phyloP scores from a whole-genome alignment of 2,113 vertebrate species.

The human (Homo sapiens) region DNA sequence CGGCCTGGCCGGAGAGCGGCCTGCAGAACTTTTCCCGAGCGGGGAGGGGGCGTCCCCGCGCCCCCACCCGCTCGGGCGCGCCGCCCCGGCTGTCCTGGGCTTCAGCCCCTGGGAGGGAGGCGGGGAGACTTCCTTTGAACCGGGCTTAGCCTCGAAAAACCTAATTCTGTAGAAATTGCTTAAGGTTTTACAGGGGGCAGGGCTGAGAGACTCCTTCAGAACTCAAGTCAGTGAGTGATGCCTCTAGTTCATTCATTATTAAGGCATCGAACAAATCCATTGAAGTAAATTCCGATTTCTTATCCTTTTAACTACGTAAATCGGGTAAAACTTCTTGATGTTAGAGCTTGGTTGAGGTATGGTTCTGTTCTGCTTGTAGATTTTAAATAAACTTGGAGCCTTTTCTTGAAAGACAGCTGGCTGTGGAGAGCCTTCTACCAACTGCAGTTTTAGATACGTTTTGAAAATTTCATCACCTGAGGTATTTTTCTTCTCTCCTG shows the following conservation, averaged over 20 bases:
- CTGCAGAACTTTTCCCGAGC: constrained; percentile 53
- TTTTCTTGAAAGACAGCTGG: constrained; percentile 31
- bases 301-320: neutral
- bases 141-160: neutral
- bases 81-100: neutral
- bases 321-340: constrained; percentile 37
- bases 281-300: constrained; percentile 34
- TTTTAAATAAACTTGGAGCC: constrained; percentile 33
- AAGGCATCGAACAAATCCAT: neutral
- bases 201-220: neutral
- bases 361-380: constrained; percentile 1
- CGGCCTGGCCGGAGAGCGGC: neutral
- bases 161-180: neutral
- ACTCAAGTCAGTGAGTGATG: neutral
- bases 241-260: constrained; percentile 64
- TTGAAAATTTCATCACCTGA: constrained; percentile 49
- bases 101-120: neutral
- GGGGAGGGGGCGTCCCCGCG: neutral
- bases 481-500: neutral
- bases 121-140: neutral
- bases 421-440: constrained; percentile 5
- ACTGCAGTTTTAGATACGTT: constrained; percentile 28
- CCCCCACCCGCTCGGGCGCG: neutral
- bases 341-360: constrained; percentile 13
- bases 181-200: neutral